phyloP scores from a whole-genome alignment of 2,113 vertebrate genomes.

The Calyptommatus sinebrachiatus region DNA sequence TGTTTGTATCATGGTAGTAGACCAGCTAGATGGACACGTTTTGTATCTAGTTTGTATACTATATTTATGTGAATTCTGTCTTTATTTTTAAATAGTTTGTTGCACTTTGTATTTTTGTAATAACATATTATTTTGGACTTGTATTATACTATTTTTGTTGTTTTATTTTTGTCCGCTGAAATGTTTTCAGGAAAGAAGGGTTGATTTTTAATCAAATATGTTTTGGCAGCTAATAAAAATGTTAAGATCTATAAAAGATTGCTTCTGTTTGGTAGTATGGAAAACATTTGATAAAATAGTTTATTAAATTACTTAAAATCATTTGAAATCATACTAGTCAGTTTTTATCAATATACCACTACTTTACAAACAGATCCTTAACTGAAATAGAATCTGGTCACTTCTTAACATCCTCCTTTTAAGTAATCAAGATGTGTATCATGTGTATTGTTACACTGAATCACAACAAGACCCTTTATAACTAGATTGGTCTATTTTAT shows the following conservation, averaged over 20 bases:
- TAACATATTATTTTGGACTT: constrained; percentile 48
- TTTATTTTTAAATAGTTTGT: constrained; percentile 22
- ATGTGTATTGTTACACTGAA: background rate
- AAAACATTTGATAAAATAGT: constrained; percentile 41
- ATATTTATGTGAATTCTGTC: constrained; percentile 16
- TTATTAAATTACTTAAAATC: background rate
- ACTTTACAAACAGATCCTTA: background rate
- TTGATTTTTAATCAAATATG: constrained; percentile 24
- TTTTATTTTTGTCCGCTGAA: constrained; percentile 32
- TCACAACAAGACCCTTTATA: background rate
- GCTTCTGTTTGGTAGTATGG: constrained; percentile 16
- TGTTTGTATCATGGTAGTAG: background rate
- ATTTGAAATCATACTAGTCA: constrained; percentile 4
- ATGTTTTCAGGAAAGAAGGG: background rate
- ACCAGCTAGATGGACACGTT: background rate
- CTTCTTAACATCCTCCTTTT: background rate
- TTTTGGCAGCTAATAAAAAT: constrained; percentile 39
- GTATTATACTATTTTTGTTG: constrained; percentile 40
- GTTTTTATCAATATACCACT: background rate
- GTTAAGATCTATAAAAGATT: constrained; percentile 58
- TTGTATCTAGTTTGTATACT: constrained; percentile 14
- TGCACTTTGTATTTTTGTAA: constrained; percentile 45
- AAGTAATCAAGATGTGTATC: background rate
- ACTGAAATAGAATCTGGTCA: background rate
- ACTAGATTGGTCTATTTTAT: background rate